Conservation (phyloP, 2,888 invertebrate species). For the Heteromurus nitidus region DNA sequence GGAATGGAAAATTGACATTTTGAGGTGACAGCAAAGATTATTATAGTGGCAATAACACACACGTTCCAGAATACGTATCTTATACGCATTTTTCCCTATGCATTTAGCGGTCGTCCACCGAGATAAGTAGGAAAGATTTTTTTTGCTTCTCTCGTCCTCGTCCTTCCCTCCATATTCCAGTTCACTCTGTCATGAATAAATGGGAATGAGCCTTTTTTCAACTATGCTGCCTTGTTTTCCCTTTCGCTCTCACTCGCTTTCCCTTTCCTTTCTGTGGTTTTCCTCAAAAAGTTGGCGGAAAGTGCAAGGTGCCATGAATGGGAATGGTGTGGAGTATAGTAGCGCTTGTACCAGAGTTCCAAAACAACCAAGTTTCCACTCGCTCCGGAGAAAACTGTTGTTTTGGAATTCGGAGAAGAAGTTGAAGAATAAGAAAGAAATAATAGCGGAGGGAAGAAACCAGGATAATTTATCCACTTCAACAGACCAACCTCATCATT, state of each 20-base stretch:
- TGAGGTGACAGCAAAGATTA: background rate
- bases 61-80: too few species aligned
- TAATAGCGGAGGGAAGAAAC: background rate
- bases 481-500: conserved; percentile 32
- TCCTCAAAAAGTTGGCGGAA: background rate
- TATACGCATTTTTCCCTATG: too few species aligned
- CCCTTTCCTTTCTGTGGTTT: background rate
- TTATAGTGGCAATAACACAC: too few species aligned
- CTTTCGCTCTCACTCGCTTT: background rate
- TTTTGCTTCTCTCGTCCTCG: background rate
- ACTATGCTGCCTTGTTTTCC: background rate
- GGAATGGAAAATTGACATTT: background rate
- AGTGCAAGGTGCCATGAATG: too few species aligned
- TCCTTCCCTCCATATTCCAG: too few species aligned
- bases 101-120: too few species aligned
- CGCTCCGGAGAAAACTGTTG: too few species aligned
- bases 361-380: background rate
- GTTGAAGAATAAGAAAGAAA: background rate
- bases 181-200: background rate
- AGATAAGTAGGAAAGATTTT: too few species aligned
- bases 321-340: too few species aligned
- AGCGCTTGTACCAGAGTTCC: too few species aligned
- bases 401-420: background rate
- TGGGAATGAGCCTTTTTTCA: too few species aligned
- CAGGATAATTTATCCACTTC: conserved; percentile 9